Conservation (phyloP, 2,797 vertebrate species). For the Tachyglossus aculeatus region DNA sequence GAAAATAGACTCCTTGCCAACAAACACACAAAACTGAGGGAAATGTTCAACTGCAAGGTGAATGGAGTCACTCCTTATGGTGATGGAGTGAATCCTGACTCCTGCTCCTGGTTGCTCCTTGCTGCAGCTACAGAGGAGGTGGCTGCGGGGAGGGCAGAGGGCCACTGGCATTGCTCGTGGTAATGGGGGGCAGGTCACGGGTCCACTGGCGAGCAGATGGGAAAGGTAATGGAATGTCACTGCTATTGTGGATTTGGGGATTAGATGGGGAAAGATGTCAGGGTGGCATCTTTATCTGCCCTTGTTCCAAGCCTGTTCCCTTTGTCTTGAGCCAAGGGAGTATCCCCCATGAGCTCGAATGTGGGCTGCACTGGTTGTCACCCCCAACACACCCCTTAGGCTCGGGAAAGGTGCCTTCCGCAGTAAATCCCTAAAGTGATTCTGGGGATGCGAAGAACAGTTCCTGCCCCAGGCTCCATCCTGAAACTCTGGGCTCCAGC, state of each 20-base stretch:
- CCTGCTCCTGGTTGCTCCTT: background rate
- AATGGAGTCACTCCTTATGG: background rate
- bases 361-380: too few relatives aligned
- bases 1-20: background rate
- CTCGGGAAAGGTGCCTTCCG: background rate
- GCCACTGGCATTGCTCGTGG: too few relatives aligned
- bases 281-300: too few relatives aligned
- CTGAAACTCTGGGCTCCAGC: background rate
- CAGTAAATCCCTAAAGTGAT: background rate
- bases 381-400: too few relatives aligned
- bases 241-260: too few relatives aligned
- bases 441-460: background rate
- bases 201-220: too few relatives aligned
- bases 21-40: background rate
- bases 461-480: background rate
- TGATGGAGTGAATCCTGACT: background rate
- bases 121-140: background rate
- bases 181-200: too few relatives aligned
- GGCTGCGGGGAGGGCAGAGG: rapidly evolving
- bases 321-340: too few relatives aligned
- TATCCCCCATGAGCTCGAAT: too few relatives aligned
- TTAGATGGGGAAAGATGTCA: too few relatives aligned
- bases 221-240: too few relatives aligned
- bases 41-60: background rate
- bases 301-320: too few relatives aligned